Conservation (phyloP, 1,140 invertebrate species). For the Lepeophtheirus salmonis region DNA sequence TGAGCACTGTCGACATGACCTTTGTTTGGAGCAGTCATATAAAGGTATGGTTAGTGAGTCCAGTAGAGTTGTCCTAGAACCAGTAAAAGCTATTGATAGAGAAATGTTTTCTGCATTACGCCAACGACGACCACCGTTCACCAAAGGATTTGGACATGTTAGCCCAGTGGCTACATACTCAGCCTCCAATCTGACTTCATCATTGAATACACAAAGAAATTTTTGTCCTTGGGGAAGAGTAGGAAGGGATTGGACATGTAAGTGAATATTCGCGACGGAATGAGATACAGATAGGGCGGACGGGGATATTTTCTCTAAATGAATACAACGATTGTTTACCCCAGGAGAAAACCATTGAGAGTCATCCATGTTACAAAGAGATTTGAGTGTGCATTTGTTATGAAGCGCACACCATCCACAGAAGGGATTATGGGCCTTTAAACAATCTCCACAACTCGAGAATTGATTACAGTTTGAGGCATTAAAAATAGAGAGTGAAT, state of each 20-base stretch:
- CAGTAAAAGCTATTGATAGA: not conserved
- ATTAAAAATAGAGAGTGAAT: conserved; percentile 33
- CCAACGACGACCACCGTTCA: not conserved
- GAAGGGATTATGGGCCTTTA: conserved; percentile 81
- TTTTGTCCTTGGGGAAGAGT: not conserved
- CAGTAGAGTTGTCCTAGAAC: not conserved
- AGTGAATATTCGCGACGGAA: not conserved
- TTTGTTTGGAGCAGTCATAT: not conserved
- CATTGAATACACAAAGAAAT: not conserved
- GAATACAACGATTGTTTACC: not conserved
- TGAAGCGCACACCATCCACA: conserved; percentile 96
- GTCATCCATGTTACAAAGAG: conserved; percentile 2
- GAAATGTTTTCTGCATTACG: not conserved
- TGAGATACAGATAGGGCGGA: not conserved
- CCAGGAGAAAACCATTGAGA: not conserved
- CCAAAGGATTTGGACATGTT: not conserved
- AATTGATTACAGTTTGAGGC: conserved; percentile 69
- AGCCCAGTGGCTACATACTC: not conserved
- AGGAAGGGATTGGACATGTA: not conserved
- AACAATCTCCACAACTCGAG: conserved; percentile 67
- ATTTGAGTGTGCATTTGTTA: conserved; percentile 41
- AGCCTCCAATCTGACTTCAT: not conserved
- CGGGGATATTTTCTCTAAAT: not conserved
- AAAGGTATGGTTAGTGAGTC: not conserved
- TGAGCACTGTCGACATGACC: not conserved